A percentile compares a stretch with the other conserved stretches of the same genome.
Conservation (phyloP, 1,140 invertebrate genomes). For the Dendrolimus kikuchii region DNA sequence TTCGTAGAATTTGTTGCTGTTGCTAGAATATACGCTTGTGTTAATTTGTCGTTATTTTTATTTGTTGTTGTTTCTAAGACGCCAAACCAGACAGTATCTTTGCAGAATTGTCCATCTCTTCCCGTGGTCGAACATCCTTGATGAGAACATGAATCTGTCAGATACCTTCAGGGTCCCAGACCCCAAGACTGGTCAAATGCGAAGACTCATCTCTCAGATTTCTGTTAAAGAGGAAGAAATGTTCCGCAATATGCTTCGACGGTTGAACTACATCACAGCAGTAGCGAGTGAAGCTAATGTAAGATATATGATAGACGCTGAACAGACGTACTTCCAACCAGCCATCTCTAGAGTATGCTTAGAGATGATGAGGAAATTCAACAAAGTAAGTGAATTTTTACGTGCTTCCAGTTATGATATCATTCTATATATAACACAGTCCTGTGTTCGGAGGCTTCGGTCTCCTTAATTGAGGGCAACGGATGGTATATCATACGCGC, state of each 20-base stretch:
- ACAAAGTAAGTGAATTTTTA: constrained; percentile 72
- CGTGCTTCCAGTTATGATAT: too few relatives aligned
- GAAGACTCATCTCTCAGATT: constrained; percentile 91
- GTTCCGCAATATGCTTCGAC: constrained; percentile 97
- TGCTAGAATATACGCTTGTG: too few relatives aligned
- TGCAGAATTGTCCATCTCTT: constrained; percentile 96
- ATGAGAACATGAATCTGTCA: constrained; percentile 90
- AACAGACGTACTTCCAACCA: constrained; percentile 99
- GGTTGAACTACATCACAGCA: constrained; percentile 92
- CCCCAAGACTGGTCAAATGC: constrained; percentile 90
- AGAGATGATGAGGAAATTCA: constrained; percentile 99
- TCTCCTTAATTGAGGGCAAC: too few relatives aligned
- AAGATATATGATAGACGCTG: constrained; percentile 98
- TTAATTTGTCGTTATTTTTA: too few relatives aligned
- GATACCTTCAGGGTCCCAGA: constrained; percentile 96
- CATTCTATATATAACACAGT: too few relatives aligned
- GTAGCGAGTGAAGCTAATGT: constrained; percentile 93
- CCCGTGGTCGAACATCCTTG: constrained; percentile 97
- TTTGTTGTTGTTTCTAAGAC: too few relatives aligned
- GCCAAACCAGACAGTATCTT: constrained; percentile 7
- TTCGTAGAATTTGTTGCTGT: too few relatives aligned
- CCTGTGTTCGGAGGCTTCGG: too few relatives aligned
- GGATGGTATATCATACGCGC: too few relatives aligned
- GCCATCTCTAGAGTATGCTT: constrained; percentile 97
- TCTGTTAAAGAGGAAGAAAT: constrained; percentile 97